These are phyloP conservation scores for Pammene aurita DNA, from an alignment of 2,888 invertebrate genomes.

Conservation along the genomic window DNA sequence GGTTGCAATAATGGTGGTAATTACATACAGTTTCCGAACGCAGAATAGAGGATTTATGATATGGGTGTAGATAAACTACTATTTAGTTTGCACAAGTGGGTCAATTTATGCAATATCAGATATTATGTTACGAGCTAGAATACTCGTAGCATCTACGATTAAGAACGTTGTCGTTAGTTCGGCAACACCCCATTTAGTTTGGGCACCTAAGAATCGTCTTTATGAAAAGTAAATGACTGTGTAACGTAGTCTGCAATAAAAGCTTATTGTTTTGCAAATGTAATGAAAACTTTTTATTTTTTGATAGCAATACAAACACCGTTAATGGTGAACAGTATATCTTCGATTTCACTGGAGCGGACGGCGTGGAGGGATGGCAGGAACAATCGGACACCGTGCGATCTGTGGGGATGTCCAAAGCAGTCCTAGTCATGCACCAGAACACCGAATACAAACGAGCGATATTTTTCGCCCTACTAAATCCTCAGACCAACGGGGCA, in stretches of 20 bases:
- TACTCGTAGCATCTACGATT: too few species aligned
- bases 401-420: slow-evolving; percentile 86
- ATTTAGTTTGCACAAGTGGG: too few species aligned
- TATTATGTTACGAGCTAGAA: too few species aligned
- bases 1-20: too few species aligned
- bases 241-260: neutral
- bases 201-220: too few species aligned
- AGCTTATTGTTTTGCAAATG: neutral
- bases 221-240: neutral
- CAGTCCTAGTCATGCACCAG: slow-evolving; percentile 82
- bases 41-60: too few species aligned
- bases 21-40: too few species aligned
- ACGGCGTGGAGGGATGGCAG: slow-evolving; percentile 81
- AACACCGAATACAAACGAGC: slow-evolving; percentile 84
- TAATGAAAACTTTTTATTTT: slow-evolving; percentile 27
- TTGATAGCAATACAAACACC: slow-evolving; percentile 52
- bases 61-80: too few species aligned
- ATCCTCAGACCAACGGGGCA: slow-evolving; percentile 87
- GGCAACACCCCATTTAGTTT: too few species aligned
- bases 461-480: slow-evolving; percentile 85
- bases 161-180: too few species aligned
- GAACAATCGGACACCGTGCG: slow-evolving; percentile 87
- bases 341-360: slow-evolving; percentile 83
- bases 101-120: too few species aligned
- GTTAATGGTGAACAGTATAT: slow-evolving; percentile 64